Base-by-base conservation (phyloP, 2,888 invertebrate genomes). In the Oscheius myriophilus region DNA sequence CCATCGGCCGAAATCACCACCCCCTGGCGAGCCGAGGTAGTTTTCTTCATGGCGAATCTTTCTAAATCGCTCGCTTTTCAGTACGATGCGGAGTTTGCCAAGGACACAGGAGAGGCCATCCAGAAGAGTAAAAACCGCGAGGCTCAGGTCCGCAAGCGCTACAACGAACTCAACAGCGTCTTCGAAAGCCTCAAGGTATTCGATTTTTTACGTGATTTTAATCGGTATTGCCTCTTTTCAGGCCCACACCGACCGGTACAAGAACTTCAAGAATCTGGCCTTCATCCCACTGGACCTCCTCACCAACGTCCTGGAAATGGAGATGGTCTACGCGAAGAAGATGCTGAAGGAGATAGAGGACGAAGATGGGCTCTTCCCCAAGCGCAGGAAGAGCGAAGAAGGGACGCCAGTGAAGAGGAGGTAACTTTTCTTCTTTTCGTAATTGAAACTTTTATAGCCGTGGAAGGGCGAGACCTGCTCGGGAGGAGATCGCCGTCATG, bases 231-330 rank as follows among this genome's bases (percentile, higher is more conserved):
- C 14, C 9, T 11, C 18, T 21, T 42, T 67, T 45, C 54, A 72
- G 62, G 72, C 72, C 14, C 69, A 73, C 46, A 65, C 70, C 3
- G 71, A 63, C 12, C 72, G 73, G 41, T 73, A 63, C 46, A 69
- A 77, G 26, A 43, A 69, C 0, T 71, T 79, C n/a, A 66, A 63
- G 14, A 72, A 79, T 12, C 45, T 82, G 14, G 82, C 76, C 6
- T 83, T 84, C 49, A 33, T 84, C 16, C 84, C 84, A 14, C 71
- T 76, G 16, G 42, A 61, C 0, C 67, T 84, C 3, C 61, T 84
- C 14, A 21, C 57, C 2, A 81, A 83, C 43, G 68, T 84, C 16
- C 67, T 80, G 25, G 54, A 58, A 14, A 77, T 76, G 45, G 65
- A 65, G 33, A 21, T 42, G n/a, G 16, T 54, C 18, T 49, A 51